These are phyloP conservation scores for Xanthia togata DNA, from an alignment of 2,888 invertebrate species.

Conservation along the genomic window DNA sequence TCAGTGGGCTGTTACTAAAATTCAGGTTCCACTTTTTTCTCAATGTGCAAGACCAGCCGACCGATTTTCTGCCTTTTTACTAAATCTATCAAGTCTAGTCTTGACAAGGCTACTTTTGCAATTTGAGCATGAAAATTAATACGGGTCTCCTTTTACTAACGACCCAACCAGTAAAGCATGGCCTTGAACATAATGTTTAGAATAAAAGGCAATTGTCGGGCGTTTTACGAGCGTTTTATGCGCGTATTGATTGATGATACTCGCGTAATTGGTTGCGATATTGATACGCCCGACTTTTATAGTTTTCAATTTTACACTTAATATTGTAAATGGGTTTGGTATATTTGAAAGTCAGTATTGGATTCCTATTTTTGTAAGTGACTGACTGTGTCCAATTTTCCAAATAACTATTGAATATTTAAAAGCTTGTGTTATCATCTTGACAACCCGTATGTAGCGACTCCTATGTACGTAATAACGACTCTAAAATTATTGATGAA, in stretches of 20 bases:
- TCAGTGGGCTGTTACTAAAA: background rate
- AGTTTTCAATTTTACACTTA: slow-evolving; percentile 50
- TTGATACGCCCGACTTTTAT: slow-evolving; percentile 48
- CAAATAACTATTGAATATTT: background rate
- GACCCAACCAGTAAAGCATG: background rate
- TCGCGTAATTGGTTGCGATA: slow-evolving; percentile 50
- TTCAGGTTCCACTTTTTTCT: background rate
- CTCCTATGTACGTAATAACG: background rate
- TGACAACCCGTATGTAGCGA: background rate
- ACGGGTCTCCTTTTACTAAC: slow-evolving; percentile 23
- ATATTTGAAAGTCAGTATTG: background rate
- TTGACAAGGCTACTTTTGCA: too few relatives aligned
- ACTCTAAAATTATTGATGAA: background rate
- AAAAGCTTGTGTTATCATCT: background rate
- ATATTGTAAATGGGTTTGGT: slow-evolving; percentile 20
- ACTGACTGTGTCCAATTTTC: background rate
- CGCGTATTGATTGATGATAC: slow-evolving; percentile 52
- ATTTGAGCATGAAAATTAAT: background rate
- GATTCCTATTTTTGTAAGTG: background rate
- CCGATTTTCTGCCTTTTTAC: background rate
- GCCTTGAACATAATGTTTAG: slow-evolving; percentile 31
- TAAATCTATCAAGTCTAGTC: too few relatives aligned
- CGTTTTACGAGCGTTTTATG: slow-evolving; percentile 56
- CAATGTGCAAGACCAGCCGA: background rate
- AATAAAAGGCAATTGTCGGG: slow-evolving; percentile 46